Conservation (phyloP, 2,888 invertebrate species). For the Camptogramma bilineatum region DNA sequence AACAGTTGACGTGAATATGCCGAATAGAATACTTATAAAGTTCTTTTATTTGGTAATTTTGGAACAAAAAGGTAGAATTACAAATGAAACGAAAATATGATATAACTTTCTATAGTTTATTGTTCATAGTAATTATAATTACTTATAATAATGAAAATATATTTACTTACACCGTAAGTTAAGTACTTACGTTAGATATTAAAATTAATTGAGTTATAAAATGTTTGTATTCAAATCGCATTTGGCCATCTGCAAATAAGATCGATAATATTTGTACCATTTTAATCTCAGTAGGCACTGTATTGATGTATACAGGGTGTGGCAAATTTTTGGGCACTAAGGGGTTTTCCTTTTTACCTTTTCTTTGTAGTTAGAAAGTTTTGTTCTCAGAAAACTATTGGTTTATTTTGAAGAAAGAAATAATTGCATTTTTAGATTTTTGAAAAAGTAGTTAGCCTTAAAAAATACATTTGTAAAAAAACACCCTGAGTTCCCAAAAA, state of each 20-base stretch:
- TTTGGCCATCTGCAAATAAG: conserved; percentile 2
- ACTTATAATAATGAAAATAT: conserved; percentile 23
- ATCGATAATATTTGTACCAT: conserved; percentile 36
- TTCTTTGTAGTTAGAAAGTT: no score
- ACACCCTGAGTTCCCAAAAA: no score
- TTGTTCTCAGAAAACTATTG: no score
- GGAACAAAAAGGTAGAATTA: no score
- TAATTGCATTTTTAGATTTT: no score
- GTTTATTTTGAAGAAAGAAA: no score
- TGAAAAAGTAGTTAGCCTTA: no score
- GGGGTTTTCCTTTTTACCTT: no score
- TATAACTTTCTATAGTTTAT: conserved; percentile 29
- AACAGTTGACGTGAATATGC: neutral
- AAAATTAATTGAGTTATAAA: conserved; percentile 16
- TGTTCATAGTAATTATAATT: conserved; percentile 16
- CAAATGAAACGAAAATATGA: conserved; percentile 11
- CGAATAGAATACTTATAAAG: neutral
- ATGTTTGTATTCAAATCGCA: conserved; percentile 9
- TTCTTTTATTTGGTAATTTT: no score
- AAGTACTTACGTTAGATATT: conserved; percentile 1
- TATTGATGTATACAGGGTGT: neutral
- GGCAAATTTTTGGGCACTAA: no score
- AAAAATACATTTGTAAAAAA: no score
- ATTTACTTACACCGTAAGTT: conserved; percentile 1
- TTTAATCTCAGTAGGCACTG: conserved; percentile 33